Conservation (phyloP, 2,888 invertebrate species). For the Harpagoxenus sublaevis region DNA sequence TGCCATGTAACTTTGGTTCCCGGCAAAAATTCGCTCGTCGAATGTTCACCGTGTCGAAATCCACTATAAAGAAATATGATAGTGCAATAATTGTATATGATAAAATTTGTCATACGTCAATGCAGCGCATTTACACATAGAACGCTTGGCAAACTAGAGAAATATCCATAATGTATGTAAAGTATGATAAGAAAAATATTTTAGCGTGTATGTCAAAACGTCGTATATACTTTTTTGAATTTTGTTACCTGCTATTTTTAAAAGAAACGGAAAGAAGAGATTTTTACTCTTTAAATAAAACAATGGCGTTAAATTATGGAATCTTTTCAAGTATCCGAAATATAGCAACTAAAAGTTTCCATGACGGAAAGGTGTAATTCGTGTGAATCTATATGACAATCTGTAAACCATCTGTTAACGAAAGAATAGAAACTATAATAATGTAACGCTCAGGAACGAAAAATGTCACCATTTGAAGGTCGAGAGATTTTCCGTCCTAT, state of each 20-base stretch:
- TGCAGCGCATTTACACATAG: neutral
- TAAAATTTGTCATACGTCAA: neutral
- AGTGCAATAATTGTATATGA: neutral
- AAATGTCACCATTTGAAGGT: too few species aligned
- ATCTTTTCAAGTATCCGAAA: neutral
- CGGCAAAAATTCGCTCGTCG: neutral
- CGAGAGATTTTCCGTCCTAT: too few species aligned
- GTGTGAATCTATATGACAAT: too few species aligned
- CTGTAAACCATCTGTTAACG: too few species aligned
- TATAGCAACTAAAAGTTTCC: neutral
- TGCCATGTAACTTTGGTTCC: neutral
- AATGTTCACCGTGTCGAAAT: neutral
- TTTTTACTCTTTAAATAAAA: neutral
- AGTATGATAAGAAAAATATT: neutral
- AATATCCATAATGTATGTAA: neutral
- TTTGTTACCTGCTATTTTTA: too few species aligned
- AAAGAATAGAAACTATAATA: too few species aligned
- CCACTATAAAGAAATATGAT: neutral
- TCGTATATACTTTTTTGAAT: neutral
- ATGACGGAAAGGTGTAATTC: neutral
- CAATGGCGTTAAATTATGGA: neutral
- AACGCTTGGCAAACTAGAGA: neutral
- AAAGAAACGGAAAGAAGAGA: too few species aligned
- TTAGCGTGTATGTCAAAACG: neutral
- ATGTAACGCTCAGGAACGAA: too few species aligned